Conservation (phyloP, 2,113 vertebrate genomes). For the Pimephales promelas region DNA sequence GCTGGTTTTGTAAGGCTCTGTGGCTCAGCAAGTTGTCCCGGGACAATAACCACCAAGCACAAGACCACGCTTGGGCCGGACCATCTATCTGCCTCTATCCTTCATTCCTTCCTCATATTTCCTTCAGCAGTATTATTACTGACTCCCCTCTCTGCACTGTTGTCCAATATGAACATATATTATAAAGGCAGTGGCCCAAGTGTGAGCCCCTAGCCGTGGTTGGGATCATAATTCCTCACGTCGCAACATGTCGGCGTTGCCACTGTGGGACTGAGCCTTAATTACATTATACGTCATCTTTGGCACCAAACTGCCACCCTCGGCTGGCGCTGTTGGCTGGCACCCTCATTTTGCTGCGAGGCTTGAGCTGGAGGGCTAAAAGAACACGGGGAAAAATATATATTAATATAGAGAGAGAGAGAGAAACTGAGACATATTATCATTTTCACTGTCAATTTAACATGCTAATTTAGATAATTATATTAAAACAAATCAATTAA, state of each 20-base stretch:
- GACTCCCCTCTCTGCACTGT: conserved; percentile 36
- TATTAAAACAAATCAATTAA: not conserved
- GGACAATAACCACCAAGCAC: conserved; percentile 50
- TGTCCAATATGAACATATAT: conserved; percentile 58
- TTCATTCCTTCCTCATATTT: conserved; percentile 45
- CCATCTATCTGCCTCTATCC: conserved; percentile 41
- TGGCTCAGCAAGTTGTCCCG: not conserved
- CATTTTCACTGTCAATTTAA: conserved; percentile 8
- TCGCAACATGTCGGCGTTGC: conserved; percentile 71
- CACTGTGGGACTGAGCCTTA: conserved; percentile 72
- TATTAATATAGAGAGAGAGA: conserved; percentile 59
- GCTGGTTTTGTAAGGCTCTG: not conserved
- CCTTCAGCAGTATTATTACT: conserved; percentile 57
- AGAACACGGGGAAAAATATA: not conserved
- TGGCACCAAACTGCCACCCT: conserved; percentile 77
- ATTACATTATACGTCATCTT: conserved; percentile 78
- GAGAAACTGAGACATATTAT: conserved; percentile 59
- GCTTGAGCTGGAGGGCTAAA: conserved; percentile 50
- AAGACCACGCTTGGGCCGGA: not conserved
- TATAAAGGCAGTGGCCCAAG: conserved; percentile 51
- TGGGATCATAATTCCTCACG: conserved; percentile 68
- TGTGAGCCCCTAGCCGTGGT: conserved; percentile 58
- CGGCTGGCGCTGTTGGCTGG: conserved; percentile 72
- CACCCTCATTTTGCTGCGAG: conserved; percentile 54
- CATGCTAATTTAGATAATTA: not conserved